Base-by-base conservation (phyloP, 2,113 vertebrate species). In the Scopus umbretta region DNA sequence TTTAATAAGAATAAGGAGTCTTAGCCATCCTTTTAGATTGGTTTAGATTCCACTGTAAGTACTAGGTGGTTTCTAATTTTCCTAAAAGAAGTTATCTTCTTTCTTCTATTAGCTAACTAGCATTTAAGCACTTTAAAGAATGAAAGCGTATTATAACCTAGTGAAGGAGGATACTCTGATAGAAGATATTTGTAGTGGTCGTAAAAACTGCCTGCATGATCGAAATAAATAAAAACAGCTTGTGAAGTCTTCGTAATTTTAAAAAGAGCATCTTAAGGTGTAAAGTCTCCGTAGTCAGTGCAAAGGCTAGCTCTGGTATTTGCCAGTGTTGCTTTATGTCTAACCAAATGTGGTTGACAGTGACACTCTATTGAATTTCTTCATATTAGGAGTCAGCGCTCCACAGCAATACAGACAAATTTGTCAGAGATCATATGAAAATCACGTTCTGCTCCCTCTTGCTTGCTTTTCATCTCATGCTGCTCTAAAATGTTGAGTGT, bases 1-100 rank as follows among this genome's bases (percentile, higher is more conserved):
- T 96, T 95, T 96, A 96, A 96, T 95, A 97, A 94, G 94, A 90
- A 94, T 91, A 89, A 97, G 29, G 50, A 78, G 38, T 45, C 84
- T 63, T 94, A 90, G 58, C 27, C 36, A 14, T 13, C 36, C 59
- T 78, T 94, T 95, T 23, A 92, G 80, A 92, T 92, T 86, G 88
- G 84, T 76, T 94, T 42, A 40, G 79, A 76, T 91, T 95, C 92
- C 86, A 70, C 19, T 17, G 36, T 75, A 97, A 97, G 75, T 91
- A 83, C 79, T 88, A 87, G 74, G 65, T 79, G 85, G 89, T 29
- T 92, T 78, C 91, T 83, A 42, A 6, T 96, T 93, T 97, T 97
- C 81, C 93, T 95, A 91, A 97, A 97, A 95, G 40, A 94, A 92
- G 67, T 70, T 65, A 32, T 92, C 72, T 87, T 92, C 53, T 79